Base-by-base conservation (phyloP, 2,888 invertebrate species). In the Margaritifera margaritifera region DNA sequence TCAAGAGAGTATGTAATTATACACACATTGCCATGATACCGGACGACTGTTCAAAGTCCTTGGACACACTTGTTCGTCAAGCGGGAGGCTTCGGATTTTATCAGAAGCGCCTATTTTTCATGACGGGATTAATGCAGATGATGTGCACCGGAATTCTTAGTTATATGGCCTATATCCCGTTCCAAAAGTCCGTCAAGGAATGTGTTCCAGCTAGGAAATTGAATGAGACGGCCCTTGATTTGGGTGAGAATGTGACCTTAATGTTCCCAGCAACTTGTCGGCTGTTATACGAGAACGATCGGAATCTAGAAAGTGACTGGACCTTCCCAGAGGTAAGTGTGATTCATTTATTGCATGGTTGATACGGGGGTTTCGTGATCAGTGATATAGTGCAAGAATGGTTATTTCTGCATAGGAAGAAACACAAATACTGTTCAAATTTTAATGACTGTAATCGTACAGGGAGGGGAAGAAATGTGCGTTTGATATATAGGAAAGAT, bases 71-170 rank as follows among this genome's bases (percentile, higher is more conserved):
- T 64, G 70, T 82, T 19, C 76, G 76, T 53, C 79, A 80, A 68
- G 82, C 80, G 62, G 81, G 83, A 8, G 80, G 79, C 27, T 83
- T 84, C 62, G 86, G 86, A 51, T 79, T 79, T 64, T 86, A 80
- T 67, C 86, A 86, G 69, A 83, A 81, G 56, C 79, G 84, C n/a
- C 66, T 84, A 25, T 84, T 79, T 64, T 68, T 77, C 52, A 66
- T 77, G 52, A 75, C 75, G 24, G 73, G 78, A 58, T 69, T 75
- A 18, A 77, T 84, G 61, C 84, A 82, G 66, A 76, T 81, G 22
- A 72, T 80, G 19, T 77, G 78, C n/a, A 72, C 75, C 22, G 78
- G 80, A 25, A 68, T 79, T 15, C 69, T 82, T n/a, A 69, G 72
- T 55, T 82, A 80, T 68, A 75, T 74, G 66, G 74, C 69, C 22